Evolutionary conservation across 2,888 invertebrate genomes (phyloP).

Genomic region (Fabriciana adippe): DNA sequence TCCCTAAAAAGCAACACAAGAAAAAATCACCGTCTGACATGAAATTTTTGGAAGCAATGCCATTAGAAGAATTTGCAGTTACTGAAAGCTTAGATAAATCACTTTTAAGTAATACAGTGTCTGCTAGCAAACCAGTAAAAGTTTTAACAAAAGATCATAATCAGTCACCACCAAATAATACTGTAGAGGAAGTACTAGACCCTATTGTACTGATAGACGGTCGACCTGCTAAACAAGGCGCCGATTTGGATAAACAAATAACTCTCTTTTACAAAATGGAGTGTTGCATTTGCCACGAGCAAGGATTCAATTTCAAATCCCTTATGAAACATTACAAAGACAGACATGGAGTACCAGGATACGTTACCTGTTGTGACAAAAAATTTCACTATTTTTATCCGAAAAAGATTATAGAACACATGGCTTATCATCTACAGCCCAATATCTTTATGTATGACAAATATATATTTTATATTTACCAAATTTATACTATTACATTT

Average conservation of each 20-base stretch:
- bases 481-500: no score
- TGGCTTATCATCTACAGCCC: conserved; percentile 75
- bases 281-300: conserved; percentile 74
- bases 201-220: conserved; percentile 68
- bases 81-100: conserved; percentile 65
- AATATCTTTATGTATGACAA: conserved; percentile 73
- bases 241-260: conserved; percentile 71
- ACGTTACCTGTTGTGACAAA: conserved; percentile 74
- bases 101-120: conserved; percentile 52
- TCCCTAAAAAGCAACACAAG: conserved; percentile 50
- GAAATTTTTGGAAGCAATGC: conserved; percentile 71
- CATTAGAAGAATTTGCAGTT: conserved; percentile 70
- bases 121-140: conserved; percentile 39
- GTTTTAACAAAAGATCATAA: conserved; percentile 38
- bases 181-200: conserved; percentile 56
- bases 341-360: conserved; percentile 75
- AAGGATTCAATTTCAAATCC: conserved; percentile 70
- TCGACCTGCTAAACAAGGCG: conserved; percentile 69
- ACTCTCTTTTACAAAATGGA: conserved; percentile 78
- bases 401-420: conserved; percentile 76
- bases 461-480: not conserved
- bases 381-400: conserved; percentile 78
- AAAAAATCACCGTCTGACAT: conserved; percentile 62
- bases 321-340: conserved; percentile 78
- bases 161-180: conserved; percentile 44